A percentile compares a stretch with the other conserved stretches of the same genome.
These are phyloP conservation scores for Lampris incognitus DNA, from an alignment of 2,113 vertebrate species.

Conservation along the genomic window DNA sequence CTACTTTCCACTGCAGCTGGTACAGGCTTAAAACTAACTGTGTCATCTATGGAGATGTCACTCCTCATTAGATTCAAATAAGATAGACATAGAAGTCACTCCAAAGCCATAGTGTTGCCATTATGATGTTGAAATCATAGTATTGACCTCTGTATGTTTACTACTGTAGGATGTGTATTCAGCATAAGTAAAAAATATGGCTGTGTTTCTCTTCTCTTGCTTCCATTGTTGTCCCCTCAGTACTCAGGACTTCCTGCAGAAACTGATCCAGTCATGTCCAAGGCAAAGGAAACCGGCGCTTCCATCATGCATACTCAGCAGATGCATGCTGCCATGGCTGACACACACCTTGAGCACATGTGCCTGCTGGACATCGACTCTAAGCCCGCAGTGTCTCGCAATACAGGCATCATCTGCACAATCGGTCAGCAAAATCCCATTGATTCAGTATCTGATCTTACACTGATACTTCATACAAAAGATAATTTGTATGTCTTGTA, in stretches of 20 bases:
- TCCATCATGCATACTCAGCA: slow-evolving; percentile 94
- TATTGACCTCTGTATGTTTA: neutral
- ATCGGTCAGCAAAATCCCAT: slow-evolving; percentile 84
- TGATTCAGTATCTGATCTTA: slow-evolving; percentile 1
- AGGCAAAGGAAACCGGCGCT: slow-evolving; percentile 84
- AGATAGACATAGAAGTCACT: neutral
- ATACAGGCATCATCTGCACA: slow-evolving; percentile 98
- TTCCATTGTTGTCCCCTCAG: slow-evolving; percentile 48
- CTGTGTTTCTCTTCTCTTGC: neutral
- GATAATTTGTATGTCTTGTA: neutral
- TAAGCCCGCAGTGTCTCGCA: slow-evolving; percentile 89
- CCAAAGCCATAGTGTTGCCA: neutral
- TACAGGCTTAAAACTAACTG: slow-evolving; percentile 12
- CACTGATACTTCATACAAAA: neutral
- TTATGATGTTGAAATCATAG: neutral
- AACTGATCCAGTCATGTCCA: slow-evolving; percentile 78
- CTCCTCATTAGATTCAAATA: neutral
- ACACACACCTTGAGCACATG: slow-evolving; percentile 95
- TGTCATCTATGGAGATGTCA: slow-evolving; percentile 19
- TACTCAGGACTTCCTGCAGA: slow-evolving; percentile 55
- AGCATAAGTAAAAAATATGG: neutral
- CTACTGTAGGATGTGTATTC: neutral
- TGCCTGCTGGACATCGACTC: slow-evolving; percentile 98
- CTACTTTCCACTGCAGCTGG: neutral
- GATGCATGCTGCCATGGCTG: slow-evolving; percentile 93